Evolutionary conservation across 2,113 vertebrate species (phyloP), one percentile per base, ranked within the genome.

Genomic region (Varanus komodoensis): DNA sequence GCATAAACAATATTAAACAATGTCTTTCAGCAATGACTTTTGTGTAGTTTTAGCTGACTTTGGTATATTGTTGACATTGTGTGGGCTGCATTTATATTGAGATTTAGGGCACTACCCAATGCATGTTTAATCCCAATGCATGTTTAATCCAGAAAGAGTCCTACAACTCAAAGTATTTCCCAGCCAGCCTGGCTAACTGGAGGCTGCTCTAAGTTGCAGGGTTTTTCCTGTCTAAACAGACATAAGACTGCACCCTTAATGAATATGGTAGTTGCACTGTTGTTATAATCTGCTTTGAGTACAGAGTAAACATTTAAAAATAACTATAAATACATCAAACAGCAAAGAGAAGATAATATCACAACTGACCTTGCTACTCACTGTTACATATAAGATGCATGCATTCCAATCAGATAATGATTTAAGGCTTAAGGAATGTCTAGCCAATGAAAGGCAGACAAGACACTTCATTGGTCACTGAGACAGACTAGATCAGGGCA

Each of bases 261-360:
- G 73, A 44, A 57, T 89, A 48, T 88, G 50, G 27, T 78, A 81
- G 19, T 78, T 87, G 67, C 54, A 87, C 69, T 52, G 44, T 52
- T 71, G 34, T 9, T 64, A 27, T 27, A 80, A 52, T 23, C 7
- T 84, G 38, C 67, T 71, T 48, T 71, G 68, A 68, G 44, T 84
- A 9, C 67, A 1, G 2, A 50, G 29, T 50, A 44, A 5, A 84
- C 29, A 84, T 25, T 87, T n/a, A 48, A 80, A 88, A 88, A 34
- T 52, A 32, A 27, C 27, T 77, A 64, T 82, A 52, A 71, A 82
- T 71, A 2, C 71, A 54, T 54, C 54, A 29, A 29, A 38, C 52
- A 87, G 25, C 9, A 74, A 87, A 77, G 34, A 38, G 44, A 27
- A 57, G 48, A 32, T 52, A 19, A 34, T 75, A 25, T 82, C 34